Base-by-base conservation (phyloP, 2,797 vertebrate species). In the Eulemur albifrons region DNA sequence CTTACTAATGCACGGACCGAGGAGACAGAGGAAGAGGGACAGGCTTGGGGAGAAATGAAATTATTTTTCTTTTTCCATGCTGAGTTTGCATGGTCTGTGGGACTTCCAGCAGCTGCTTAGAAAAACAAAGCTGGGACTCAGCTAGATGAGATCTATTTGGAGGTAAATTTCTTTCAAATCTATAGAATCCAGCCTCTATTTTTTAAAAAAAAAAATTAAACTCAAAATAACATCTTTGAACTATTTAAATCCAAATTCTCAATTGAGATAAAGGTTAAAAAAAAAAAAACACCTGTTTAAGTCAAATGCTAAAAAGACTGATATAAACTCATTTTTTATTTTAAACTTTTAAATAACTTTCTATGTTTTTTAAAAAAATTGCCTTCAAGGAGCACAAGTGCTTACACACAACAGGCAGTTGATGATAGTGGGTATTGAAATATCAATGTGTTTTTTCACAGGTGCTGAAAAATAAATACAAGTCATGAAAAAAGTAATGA, bases 401-500 rank as follows among this genome's bases (percentile, higher is more conserved):
- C 65, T 65, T 89, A 65, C 89, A 83, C 38, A 81, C 15, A 30
- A 63, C 95, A 97, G 92, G 90, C 76, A 97, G 61, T n/a, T 23
- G 32, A 25, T 67, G 27, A 84, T 83, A 38, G 93, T 2, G 1
- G 89, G 69, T 90, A 98, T 94, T 93, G 93, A 97, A 97, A 96
- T 82, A 97, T 88, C 92, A 72, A 81, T 90, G 88, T 97, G 91
- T 90, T 43, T 97, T 77, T 95, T 98, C 90, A 69, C 61, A 93
- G 85, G 50, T 90, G 96, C 86, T 92, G 94, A 96, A 95, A 97
- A 98, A 93, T 97, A 97, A 97, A 98, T 90, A 95, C 88, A 76
- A 90, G 80, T 94, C 94, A 96, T 94, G 96, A 63, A 92, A 91
- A 97, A 97, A 87, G 82, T 88, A 96, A 98, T 95, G 95, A 95